Base-by-base conservation (phyloP, 2,113 vertebrate genomes). In the Serilophus lunatus region DNA sequence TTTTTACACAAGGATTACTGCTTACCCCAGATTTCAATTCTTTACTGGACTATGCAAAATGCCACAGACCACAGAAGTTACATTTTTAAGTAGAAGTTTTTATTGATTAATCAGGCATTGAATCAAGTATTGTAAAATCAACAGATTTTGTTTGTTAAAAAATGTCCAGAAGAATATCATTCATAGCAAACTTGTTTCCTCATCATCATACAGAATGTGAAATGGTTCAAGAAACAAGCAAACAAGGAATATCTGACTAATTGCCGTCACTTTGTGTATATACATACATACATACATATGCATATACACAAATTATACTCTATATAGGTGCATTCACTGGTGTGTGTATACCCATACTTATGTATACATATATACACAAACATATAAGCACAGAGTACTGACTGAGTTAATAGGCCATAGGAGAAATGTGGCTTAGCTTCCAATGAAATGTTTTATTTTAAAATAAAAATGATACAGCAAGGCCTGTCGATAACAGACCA, bases 101-200 rank as follows among this genome's bases (percentile, higher is more conserved):
- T 95, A 96, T 96, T 95, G 40, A 82, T 77, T 88, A 86, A 96
- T 94, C 86, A 95, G 75, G 57, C 75, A 96, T 93, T 82, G 75
- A 95, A 82, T 93, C 95, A 93, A 79, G n/a, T 91, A 91, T 47
- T 83, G 94, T 44, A 96, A 97, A 95, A 96, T 94, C 95, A 86
- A 95, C 94, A 96, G 78, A 77, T 56, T 90, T 89, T 90, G 53
- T 57, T 82, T 10, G 12, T 84, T 86, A 72, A 92, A 95, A 96
- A 94, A 77, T 31, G 56, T 84, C 77, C 87, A 93, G 60, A 92
- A 80, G 83, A 94, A 93, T 75, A 96, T 13, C 68, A 59, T 76
- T 88, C 63, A 84, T 88, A 90, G 76, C 53, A 93, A 95, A 96
- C 94, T 94, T 93, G 53, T 82, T 94, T 71, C 79, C 57, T 90